Percentiles rank a stretch among this genome's conserved stretches.
Evolutionary conservation across 2,113 vertebrate genomes (phyloP).

Genomic region (Capricornis sumatraensis): DNA sequence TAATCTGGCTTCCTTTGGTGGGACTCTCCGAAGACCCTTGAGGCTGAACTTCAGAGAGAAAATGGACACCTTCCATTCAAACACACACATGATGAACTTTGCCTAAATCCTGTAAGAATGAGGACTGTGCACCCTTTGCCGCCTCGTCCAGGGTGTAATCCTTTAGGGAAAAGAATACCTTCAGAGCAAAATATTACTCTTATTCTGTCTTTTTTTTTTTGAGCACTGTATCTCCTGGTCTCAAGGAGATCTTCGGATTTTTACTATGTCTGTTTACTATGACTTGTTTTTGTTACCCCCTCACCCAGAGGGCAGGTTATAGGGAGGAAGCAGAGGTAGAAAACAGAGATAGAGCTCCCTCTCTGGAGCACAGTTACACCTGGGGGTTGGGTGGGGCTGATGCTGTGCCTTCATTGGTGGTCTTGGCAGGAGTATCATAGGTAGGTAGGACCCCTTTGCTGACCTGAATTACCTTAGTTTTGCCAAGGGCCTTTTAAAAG

Average conservation of each 20-base stretch:
- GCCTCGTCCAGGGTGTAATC: not conserved
- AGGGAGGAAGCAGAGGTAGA: not conserved
- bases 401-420: not conserved
- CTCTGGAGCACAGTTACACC: not conserved
- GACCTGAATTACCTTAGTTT: not conserved
- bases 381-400: not conserved
- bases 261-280: not conserved
- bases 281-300: not conserved
- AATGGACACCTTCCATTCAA: not conserved
- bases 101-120: not conserved
- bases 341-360: not conserved
- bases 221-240: not conserved
- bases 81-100: not conserved
- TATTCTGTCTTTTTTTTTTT: not conserved
- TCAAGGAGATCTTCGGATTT: not conserved
- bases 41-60: not conserved
- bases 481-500: not conserved
- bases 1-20: not conserved
- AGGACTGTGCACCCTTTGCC: not conserved
- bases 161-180: not conserved
- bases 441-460: not conserved
- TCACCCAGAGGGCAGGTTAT: not conserved
- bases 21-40: not conserved
- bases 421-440: not conserved
- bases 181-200: not conserved